Percentiles rank a stretch among this genome's conserved stretches.
Conservation (phyloP, 2,888 invertebrate genomes). For the Zygothrica quintamaculata region DNA sequence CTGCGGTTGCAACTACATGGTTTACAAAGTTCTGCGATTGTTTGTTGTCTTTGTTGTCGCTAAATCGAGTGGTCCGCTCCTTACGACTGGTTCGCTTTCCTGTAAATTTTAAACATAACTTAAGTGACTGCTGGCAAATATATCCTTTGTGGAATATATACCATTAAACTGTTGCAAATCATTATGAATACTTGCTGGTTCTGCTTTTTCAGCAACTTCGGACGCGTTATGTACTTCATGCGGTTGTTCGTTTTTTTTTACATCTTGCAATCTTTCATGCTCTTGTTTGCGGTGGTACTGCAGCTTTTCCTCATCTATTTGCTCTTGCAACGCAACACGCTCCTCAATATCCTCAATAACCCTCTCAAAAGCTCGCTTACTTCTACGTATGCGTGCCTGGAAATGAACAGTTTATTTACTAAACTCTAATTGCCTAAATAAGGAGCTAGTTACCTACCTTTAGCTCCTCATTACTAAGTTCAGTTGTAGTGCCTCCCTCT, state of each 20-base stretch:
- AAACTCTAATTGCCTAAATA: background rate
- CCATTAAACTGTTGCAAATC: slow-evolving; percentile 82
- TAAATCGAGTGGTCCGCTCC: slow-evolving; percentile 84
- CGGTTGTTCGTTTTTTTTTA: slow-evolving; percentile 24
- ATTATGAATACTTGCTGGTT: slow-evolving; percentile 71
- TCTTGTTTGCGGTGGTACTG: slow-evolving; percentile 71
- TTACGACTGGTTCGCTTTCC: slow-evolving; percentile 82
- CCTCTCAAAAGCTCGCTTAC: slow-evolving; percentile 89
- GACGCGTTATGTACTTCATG: too few relatives aligned
- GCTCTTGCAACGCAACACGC: slow-evolving; percentile 87
- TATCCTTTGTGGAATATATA: slow-evolving; percentile 63
- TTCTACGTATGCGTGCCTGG: slow-evolving; percentile 87
- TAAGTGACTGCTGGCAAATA: too few relatives aligned
- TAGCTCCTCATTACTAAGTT: slow-evolving; percentile 88
- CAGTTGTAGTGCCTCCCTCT: slow-evolving; percentile 41
- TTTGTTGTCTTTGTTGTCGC: slow-evolving; percentile 83
- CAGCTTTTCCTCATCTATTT: slow-evolving; percentile 84
- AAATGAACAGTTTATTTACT: background rate
- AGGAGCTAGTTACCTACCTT: slow-evolving; percentile 85
- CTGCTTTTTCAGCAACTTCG: slow-evolving; percentile 13
- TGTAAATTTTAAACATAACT: slow-evolving; percentile 31
- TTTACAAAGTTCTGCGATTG: slow-evolving; percentile 59
- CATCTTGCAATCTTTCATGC: slow-evolving; percentile 40
- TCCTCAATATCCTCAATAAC: slow-evolving; percentile 92
- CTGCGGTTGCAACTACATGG: slow-evolving; percentile 53